Evolutionary conservation across 35 echinoderm and acorn worm genomes (phyloP).

Genomic region (Lytechinus variegatus): DNA sequence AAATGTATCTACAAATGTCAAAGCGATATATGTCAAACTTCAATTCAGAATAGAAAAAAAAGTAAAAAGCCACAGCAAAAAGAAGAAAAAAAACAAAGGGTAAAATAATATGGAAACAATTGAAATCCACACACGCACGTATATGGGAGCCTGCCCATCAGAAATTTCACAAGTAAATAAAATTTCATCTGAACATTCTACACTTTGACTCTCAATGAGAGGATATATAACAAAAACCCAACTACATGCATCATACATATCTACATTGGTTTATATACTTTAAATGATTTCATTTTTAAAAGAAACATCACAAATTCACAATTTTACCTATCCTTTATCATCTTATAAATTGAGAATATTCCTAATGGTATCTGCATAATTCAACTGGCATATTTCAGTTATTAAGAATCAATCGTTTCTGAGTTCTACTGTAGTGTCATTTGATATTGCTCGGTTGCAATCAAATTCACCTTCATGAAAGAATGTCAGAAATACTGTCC

Average conservation of each 20-base stretch:
- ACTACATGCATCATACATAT: neutral
- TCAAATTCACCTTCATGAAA: too few species aligned
- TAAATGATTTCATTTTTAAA: neutral
- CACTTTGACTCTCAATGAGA: neutral
- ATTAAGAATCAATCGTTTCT: neutral
- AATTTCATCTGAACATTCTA: constrained; percentile 6
- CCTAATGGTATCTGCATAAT: neutral
- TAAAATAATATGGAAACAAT: neutral
- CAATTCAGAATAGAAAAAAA: constrained; percentile 13
- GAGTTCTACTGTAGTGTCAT: neutral
- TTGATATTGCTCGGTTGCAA: neutral
- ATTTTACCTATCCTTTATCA: neutral
- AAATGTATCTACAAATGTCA: neutral
- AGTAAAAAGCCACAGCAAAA: neutral
- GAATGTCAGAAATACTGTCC: too few species aligned
- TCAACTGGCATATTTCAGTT: constrained; percentile 18
- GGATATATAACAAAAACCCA: neutral
- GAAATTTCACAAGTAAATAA: constrained; percentile 34
- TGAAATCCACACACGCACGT: constrained; percentile 31
- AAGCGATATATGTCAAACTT: neutral
- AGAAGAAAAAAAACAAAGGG: neutral
- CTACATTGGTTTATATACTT: neutral
- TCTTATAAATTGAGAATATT: neutral
- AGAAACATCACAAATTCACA: neutral
- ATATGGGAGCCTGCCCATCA: constrained; percentile 33